A percentile compares a stretch with the other conserved stretches of the same genome.
These are phyloP conservation scores for Drosophila yakuba DNA, from an alignment of 1,140 invertebrate species.

Conservation along the genomic window DNA sequence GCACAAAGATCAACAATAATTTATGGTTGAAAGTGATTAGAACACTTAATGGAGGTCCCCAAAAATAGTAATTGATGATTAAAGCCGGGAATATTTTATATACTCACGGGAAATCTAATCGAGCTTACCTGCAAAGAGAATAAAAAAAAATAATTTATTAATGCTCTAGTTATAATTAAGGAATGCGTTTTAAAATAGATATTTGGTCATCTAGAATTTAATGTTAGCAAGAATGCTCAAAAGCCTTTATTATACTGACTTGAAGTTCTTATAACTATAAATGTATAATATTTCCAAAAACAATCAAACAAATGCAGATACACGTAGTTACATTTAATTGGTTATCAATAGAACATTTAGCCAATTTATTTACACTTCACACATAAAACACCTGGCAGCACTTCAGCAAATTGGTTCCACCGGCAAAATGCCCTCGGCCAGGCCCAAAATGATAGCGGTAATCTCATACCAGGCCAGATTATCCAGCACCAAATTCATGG, in stretches of 20 bases:
- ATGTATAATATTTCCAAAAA: background rate
- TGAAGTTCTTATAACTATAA: background rate
- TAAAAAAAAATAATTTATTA: slow-evolving; percentile 14
- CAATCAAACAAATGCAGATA: background rate
- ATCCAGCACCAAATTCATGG: slow-evolving; percentile 55
- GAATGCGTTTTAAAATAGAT: background rate
- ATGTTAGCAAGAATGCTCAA: background rate
- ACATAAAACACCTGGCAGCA: slow-evolving; percentile 33
- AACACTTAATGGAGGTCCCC: slow-evolving; percentile 24
- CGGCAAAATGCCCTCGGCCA: slow-evolving; percentile 64
- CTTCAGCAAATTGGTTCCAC: slow-evolving; percentile 67
- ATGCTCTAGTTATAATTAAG: background rate
- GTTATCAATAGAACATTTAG: slow-evolving; percentile 19
- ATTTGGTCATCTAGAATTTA: background rate
- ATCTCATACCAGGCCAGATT: slow-evolving; percentile 74
- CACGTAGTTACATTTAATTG: slow-evolving; percentile 18
- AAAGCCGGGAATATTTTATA: slow-evolving; percentile 10
- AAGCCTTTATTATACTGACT: background rate
- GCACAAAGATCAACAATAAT: slow-evolving; percentile 65
- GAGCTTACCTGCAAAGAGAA: slow-evolving; percentile 63
- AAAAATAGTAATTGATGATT: slow-evolving; percentile 60
- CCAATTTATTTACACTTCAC: slow-evolving; percentile 23
- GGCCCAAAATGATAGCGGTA: slow-evolving; percentile 64
- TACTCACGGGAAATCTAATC: slow-evolving; percentile 59
- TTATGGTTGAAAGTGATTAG: slow-evolving; percentile 77